Evolutionary conservation across 2,113 vertebrate genomes (phyloP).

Genomic region (Chionis minor): DNA sequence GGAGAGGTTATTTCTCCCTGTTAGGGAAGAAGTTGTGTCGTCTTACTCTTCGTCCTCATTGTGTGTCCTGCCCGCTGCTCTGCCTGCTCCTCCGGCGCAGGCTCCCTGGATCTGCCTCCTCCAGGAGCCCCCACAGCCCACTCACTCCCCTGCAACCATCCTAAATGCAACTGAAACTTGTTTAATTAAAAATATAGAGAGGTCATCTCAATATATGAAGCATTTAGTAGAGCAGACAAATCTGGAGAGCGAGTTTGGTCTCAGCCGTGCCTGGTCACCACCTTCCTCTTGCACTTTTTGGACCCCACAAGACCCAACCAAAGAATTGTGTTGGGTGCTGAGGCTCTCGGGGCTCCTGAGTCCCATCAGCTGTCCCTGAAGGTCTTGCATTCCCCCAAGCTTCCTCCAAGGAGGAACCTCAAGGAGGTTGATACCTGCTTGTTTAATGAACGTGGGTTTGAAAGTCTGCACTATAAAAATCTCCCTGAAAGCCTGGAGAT

Average conservation of each 20-base stretch:
- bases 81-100: not conserved
- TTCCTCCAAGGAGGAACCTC: too few species aligned
- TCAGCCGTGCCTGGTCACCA: not conserved
- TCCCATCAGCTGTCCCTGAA: not conserved
- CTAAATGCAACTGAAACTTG: not conserved
- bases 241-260: not conserved
- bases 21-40: not conserved
- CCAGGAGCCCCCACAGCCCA: fast-evolving
- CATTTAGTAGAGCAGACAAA: not conserved
- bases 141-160: not conserved
- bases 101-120: not conserved
- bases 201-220: not conserved
- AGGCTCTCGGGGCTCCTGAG: not conserved
- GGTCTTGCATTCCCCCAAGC: not conserved
- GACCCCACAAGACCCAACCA: not conserved
- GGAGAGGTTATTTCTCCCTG: not conserved
- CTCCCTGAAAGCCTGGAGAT: not conserved
- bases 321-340: not conserved
- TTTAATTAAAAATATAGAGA: not conserved
- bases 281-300: not conserved
- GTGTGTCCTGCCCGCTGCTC: not conserved
- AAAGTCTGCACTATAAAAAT: not conserved
- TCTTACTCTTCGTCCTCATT: not conserved
- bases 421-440: not conserved
- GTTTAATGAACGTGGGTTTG: not conserved